A percentile compares a stretch with the other conserved stretches of the same genome.
phyloP scores from a whole-genome alignment of 1,140 invertebrate genomes.

The Atta colombica region DNA sequence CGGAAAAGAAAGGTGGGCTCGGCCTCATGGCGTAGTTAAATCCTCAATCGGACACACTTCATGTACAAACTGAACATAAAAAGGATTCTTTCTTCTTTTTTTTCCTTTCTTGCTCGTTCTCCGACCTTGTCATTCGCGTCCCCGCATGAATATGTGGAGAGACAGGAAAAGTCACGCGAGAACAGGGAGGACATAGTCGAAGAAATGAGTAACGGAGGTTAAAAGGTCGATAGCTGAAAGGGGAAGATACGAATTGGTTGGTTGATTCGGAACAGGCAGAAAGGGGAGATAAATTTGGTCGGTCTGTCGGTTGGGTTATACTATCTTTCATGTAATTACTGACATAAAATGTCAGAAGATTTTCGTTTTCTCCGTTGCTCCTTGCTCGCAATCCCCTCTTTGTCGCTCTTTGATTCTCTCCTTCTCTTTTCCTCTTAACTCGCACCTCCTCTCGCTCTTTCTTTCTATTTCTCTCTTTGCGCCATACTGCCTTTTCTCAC shows the following conservation, averaged over 20 bases:
- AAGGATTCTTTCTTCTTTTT: slow-evolving; percentile 64
- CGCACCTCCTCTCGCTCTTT: slow-evolving; percentile 39
- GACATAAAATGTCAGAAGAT: slow-evolving; percentile 83
- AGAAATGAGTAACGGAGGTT: slow-evolving; percentile 68
- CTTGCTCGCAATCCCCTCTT: slow-evolving; percentile 21
- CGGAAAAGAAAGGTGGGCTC: slow-evolving; percentile 26
- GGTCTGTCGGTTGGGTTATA: slow-evolving; percentile 78
- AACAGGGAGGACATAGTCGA: slow-evolving; percentile 62
- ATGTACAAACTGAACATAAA: slow-evolving; percentile 82
- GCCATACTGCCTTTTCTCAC: slow-evolving; percentile 59
- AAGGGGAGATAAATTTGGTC: slow-evolving; percentile 67
- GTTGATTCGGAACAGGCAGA: slow-evolving; percentile 57
- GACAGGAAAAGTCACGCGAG: slow-evolving; percentile 50
- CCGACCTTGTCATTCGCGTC: background rate
- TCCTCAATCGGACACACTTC: slow-evolving; percentile 76
- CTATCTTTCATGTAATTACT: slow-evolving; percentile 85
- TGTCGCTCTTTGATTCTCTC: slow-evolving; percentile 65
- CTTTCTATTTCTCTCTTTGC: slow-evolving; percentile 58
- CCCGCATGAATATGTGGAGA: slow-evolving; percentile 27
- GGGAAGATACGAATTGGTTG: slow-evolving; percentile 75
- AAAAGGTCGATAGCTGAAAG: slow-evolving; percentile 68
- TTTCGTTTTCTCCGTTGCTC: slow-evolving; percentile 70
- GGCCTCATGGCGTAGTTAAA: slow-evolving; percentile 68
- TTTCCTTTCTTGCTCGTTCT: background rate
- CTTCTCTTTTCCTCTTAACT: slow-evolving; percentile 40